Evolutionary conservation across 2,888 invertebrate genomes (phyloP), one percentile per base, ranked within the genome.

Genomic region (Troides aeacus): DNA sequence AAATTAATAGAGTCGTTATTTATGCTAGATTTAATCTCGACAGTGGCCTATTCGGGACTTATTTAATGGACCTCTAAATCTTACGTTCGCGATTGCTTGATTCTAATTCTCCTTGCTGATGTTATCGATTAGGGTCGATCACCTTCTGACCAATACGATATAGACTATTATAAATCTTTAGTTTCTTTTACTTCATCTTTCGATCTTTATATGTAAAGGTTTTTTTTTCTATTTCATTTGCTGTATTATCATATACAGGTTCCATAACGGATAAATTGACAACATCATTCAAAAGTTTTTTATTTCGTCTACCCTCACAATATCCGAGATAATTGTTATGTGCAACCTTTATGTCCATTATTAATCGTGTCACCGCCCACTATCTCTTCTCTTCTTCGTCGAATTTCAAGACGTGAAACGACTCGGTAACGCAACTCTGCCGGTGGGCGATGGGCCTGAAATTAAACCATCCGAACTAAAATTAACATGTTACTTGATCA

Each of bases 401-500:
- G 21, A 57, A 57, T 21, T 10, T 57, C 57, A 21, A 2, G 6
- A 10, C 57, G 21, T 21, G 57, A n/a, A 18, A 21, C n/a, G 21
- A 57, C 57, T 8, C 8, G 10, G 57, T 50, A 66, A 57, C 69
- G 53, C 63, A 62, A 50, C 71, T 30, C 65, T 58, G 71, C 69
- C 70, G 72, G 75, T 75, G 75, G 74, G 66, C 73, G 62, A 69
- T 30, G 46, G 63, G 46, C 56, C 58, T 71, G 68, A 71, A 69
- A 74, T 74, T 72, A 75, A 75, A 73, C 69, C 73, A 71, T 72
- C 68, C 61, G 66, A 59, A 53, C 42, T 74, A 74, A 74, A 83
- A 87, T 87, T 83, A 88, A 87, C 83, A 85, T 81, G 84, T 87
- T 81, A 81, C 78, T 74, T 72, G 75, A 79, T 80, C 77, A 76